Conservation (phyloP, 2,113 vertebrate genomes). For the Cariama cristata region DNA sequence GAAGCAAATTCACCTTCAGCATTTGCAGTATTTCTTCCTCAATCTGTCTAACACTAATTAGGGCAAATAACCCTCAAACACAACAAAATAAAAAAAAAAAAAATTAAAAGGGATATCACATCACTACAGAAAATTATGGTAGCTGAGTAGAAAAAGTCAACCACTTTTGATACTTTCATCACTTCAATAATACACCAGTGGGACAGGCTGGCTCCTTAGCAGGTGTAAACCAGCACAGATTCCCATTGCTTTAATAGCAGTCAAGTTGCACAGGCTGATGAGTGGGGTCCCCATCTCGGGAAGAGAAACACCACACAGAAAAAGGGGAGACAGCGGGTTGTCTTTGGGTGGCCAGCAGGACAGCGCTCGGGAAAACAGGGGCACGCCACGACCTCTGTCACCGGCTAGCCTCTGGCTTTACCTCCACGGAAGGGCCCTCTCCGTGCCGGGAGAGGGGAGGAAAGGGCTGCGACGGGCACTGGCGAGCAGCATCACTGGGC, state of each 20-base stretch:
- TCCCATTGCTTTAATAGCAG: background rate
- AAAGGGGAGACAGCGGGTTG: fast-evolving
- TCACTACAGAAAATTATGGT: background rate
- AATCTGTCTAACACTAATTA: background rate
- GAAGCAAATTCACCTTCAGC: background rate
- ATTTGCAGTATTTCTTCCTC: background rate
- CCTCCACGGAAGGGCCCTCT: background rate
- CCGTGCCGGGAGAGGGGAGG: background rate
- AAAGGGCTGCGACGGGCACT: background rate
- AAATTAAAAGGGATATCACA: background rate
- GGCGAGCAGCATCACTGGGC: background rate
- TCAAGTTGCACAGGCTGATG: background rate
- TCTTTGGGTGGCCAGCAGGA: background rate
- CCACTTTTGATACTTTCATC: background rate
- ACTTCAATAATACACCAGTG: background rate
- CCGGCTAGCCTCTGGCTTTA: background rate
- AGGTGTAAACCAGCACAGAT: background rate
- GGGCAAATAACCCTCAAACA: background rate
- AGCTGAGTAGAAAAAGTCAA: background rate
- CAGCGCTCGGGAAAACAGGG: background rate
- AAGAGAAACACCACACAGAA: background rate
- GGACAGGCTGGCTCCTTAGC: background rate
- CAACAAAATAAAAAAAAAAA: background rate
- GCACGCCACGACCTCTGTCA: background rate
- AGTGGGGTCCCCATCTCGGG: fast-evolving